Evolutionary conservation across 2,797 vertebrate species (phyloP), one percentile per base, ranked within the genome.

Genomic region (Pampus argenteus): DNA sequence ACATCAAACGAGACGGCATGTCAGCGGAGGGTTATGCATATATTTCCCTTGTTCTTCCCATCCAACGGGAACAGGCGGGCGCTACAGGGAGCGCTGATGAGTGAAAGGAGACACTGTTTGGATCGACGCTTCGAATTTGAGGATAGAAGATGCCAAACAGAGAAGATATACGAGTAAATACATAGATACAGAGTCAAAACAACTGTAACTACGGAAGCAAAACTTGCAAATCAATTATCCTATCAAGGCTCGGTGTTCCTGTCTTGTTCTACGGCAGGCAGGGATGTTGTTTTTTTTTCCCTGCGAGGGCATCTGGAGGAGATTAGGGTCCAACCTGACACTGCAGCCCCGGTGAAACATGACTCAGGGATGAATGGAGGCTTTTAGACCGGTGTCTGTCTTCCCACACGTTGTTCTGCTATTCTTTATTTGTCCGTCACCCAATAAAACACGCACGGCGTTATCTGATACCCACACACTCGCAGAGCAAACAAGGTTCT

Each of bases 371-470:
- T 87, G 91, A 92, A 90, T 90, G 82, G 82, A 77, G 83, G 85
- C 86, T 90, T 91, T 90, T 73, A 89, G 84, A 76, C 74, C 78
- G 26, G 55, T 80, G 91, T 88, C 84, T 90, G 81, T 90, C 89
- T 92, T 87, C 89, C 83, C 88, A 93, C 89, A 91, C 83, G 69
- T 87, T 83, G 83, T 74, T 84, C 80, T 82, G 86, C 86, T 89
- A 73, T 87, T 89, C 88, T 93, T 93, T 92, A 91, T 93, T 93
- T 93, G 83, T 91, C 88, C 59, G 44, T 90, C 92, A 92, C 89
- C 88, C 90, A 89, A 88, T 94, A 91, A 94, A 92, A 89, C 91
- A 88, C 62, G 74, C 72, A 57, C 20, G 0, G 25, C 47, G 82
- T 82, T 80, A 90, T 87, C 79, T 71, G 87, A 93, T 86, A 87